These are phyloP conservation scores for Etheostoma spectabile DNA, from an alignment of 2,113 vertebrate species.

Conservation along the genomic window DNA sequence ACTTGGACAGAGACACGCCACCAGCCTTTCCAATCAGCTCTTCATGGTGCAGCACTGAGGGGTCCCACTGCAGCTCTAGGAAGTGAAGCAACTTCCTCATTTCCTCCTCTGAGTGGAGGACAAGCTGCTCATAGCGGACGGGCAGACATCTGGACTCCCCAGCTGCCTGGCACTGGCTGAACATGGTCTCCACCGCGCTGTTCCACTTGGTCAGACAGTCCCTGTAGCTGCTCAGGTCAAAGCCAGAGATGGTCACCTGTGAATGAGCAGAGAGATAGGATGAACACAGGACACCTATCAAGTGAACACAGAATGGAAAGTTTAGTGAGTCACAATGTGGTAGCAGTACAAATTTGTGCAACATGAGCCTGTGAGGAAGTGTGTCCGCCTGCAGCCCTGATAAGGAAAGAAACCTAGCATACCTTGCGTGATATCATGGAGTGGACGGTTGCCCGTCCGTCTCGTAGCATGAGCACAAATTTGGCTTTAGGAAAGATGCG, in stretches of 20 bases:
- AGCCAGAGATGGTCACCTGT: slow-evolving; percentile 93
- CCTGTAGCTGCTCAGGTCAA: slow-evolving; percentile 93
- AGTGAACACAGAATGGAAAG: neutral
- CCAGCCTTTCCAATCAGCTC: slow-evolving; percentile 95
- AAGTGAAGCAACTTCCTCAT: slow-evolving; percentile 93
- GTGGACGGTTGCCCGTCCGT: slow-evolving; percentile 91
- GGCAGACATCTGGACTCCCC: slow-evolving; percentile 85
- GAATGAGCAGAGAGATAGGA: neutral
- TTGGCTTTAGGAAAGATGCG: slow-evolving; percentile 94
- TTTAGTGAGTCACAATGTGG: neutral
- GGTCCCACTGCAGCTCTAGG: slow-evolving; percentile 91
- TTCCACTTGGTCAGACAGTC: slow-evolving; percentile 97
- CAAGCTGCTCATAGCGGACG: slow-evolving; percentile 92
- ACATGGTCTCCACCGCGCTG: slow-evolving; percentile 93
- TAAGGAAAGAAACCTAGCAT: neutral
- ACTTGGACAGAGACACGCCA: slow-evolving; percentile 95
- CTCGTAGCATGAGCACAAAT: slow-evolving; percentile 93
- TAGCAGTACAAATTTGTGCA: neutral
- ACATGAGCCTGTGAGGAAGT: neutral
- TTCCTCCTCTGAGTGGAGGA: slow-evolving; percentile 89
- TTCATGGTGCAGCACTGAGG: slow-evolving; percentile 92
- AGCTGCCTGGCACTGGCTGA: slow-evolving; percentile 90
- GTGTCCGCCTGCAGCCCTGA: neutral
- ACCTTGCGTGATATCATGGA: slow-evolving; percentile 95
- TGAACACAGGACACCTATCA: neutral